phyloP scores from a whole-genome alignment of 2,888 invertebrate genomes.

The Catocala sponsa region DNA sequence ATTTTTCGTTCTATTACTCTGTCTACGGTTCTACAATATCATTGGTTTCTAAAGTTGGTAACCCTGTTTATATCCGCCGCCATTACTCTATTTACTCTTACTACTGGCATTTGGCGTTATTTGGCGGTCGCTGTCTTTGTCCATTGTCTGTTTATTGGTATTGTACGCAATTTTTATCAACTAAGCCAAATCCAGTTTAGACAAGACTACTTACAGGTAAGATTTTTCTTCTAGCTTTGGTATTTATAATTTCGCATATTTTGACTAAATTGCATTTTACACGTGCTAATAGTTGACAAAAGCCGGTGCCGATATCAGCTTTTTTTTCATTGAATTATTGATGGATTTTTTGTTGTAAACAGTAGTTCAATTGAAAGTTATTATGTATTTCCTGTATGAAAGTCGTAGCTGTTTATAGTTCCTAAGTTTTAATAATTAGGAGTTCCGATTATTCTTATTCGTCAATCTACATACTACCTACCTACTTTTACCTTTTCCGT shows the following conservation, averaged over 20 bases:
- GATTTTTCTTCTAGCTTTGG: slow-evolving; percentile 7
- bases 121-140: slow-evolving; percentile 46
- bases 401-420: neutral
- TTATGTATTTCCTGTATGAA: slow-evolving; percentile 6
- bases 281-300: slow-evolving; percentile 57
- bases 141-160: slow-evolving; percentile 9
- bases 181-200: slow-evolving; percentile 5
- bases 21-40: no score
- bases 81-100: slow-evolving; percentile 8
- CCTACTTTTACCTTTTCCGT: neutral
- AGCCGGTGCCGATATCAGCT: slow-evolving; percentile 50
- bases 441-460: neutral
- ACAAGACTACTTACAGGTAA: slow-evolving; percentile 30
- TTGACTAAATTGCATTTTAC: slow-evolving; percentile 15
- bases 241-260: neutral
- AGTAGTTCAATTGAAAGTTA: slow-evolving; percentile 9
- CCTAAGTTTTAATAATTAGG: neutral
- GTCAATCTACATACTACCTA: neutral
- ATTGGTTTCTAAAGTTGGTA: slow-evolving; percentile 4
- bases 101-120: slow-evolving; percentile 31
- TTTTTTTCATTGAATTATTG: slow-evolving; percentile 30
- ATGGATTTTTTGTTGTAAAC: slow-evolving; percentile 26
- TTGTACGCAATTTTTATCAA: slow-evolving; percentile 23
- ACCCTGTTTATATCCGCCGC: slow-evolving; percentile 2
- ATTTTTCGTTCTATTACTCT: no score